Evolutionary conservation across 2,113 vertebrate species (phyloP).

Genomic region (Clinocottus analis): DNA sequence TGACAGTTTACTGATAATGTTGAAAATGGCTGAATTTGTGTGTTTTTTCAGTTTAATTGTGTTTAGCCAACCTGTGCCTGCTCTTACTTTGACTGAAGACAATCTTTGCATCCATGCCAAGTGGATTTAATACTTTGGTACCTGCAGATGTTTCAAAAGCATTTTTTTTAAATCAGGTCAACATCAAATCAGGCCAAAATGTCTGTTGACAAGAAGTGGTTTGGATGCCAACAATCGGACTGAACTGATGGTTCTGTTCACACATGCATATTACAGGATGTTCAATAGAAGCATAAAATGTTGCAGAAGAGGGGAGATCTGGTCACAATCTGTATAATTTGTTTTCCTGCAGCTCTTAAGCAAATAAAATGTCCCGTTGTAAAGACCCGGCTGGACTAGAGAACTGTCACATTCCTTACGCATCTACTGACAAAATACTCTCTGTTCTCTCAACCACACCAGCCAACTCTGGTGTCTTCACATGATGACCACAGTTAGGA

Average conservation of each 20-base stretch:
- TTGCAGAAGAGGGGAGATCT: not conserved
- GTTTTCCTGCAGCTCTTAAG: constrained; percentile 16
- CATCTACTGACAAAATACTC: not conserved
- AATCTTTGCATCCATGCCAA: constrained; percentile 1
- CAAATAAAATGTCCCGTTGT: constrained; percentile 8
- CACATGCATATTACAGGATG: not conserved
- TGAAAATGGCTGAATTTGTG: constrained; percentile 26
- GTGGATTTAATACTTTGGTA: not conserved
- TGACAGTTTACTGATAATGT: constrained; percentile 62
- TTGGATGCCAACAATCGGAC: not conserved
- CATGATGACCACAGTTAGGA: too few species aligned
- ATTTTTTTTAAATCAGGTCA: not conserved
- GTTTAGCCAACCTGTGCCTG: constrained; percentile 15
- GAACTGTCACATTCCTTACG: not conserved
- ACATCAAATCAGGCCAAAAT: not conserved
- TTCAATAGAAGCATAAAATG: not conserved
- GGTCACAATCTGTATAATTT: not conserved
- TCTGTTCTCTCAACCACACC: not conserved
- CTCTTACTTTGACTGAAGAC: not conserved
- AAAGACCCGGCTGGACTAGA: not conserved
- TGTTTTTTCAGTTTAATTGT: constrained; percentile 16
- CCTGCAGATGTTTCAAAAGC: constrained; percentile 5
- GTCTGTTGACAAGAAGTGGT: not conserved
- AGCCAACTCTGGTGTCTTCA: not conserved
- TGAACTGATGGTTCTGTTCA: not conserved